phyloP scores from a whole-genome alignment of 2,797 vertebrate species.

The Anguilla megastoma region DNA sequence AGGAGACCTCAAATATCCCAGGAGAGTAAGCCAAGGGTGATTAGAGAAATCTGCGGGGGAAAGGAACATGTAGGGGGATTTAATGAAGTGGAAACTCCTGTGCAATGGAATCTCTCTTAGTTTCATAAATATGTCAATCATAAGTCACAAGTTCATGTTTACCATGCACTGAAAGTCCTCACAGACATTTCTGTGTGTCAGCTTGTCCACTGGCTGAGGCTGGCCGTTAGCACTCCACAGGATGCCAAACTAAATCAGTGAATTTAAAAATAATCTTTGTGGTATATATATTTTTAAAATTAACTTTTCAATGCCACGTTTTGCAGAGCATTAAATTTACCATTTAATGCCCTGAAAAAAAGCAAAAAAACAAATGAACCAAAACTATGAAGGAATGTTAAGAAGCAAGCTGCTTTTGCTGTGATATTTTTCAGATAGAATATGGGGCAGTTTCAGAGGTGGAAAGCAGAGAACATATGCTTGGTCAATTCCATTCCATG shows the following conservation, averaged over 20 bases:
- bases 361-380: too few species aligned
- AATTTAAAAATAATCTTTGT: neutral
- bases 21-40: neutral
- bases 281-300: neutral
- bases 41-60: neutral
- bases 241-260: neutral
- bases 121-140: slow-evolving; percentile 11
- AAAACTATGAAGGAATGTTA: neutral
- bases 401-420: neutral
- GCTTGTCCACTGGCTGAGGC: neutral
- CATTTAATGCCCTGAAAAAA: neutral
- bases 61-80: neutral
- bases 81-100: slow-evolving; percentile 2
- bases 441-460: neutral
- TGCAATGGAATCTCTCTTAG: neutral
- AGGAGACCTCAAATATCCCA: neutral
- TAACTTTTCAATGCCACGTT: neutral
- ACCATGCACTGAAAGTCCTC: neutral
- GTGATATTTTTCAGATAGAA: neutral
- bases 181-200: neutral
- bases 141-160: slow-evolving; percentile 10
- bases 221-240: neutral
- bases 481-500: slow-evolving; percentile 33
- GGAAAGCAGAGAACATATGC: neutral
- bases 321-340: neutral